Evolutionary conservation across 2,113 vertebrate species (phyloP).

Genomic region (Seriola aureovittata): DNA sequence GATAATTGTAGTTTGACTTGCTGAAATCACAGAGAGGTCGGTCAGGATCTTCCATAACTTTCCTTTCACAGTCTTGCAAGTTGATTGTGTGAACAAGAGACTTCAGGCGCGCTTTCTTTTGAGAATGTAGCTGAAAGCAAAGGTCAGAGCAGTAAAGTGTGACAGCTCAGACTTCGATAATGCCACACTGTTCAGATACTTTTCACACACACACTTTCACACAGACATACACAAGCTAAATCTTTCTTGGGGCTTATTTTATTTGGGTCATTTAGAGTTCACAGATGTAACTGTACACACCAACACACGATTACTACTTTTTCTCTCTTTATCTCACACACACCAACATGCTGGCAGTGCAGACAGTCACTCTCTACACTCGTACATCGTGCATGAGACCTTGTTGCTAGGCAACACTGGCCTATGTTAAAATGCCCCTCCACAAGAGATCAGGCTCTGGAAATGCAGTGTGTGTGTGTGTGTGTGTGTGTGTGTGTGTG

Average conservation of each 20-base stretch:
- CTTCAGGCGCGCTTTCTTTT: not conserved
- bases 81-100: not conserved
- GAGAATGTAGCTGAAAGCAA: not conserved
- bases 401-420: slow-evolving; percentile 66
- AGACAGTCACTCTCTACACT: slow-evolving; percentile 24
- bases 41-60: not conserved
- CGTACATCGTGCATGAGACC: slow-evolving; percentile 31
- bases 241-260: not conserved
- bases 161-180: not conserved
- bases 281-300: not conserved
- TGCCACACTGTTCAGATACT: not conserved
- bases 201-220: not conserved
- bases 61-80: not conserved
- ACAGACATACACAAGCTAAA: not conserved
- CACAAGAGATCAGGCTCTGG: slow-evolving; percentile 11
- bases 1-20: not conserved
- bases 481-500: not conserved
- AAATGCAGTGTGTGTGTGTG: slow-evolving; percentile 1
- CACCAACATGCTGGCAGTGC: not conserved
- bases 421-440: slow-evolving; percentile 42
- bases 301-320: not conserved
- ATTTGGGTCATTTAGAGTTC: not conserved
- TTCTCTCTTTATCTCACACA: not conserved
- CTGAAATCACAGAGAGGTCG: not conserved
- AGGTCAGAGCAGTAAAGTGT: not conserved